Conservation (phyloP, 2,797 vertebrate genomes). For the Thunnus albacares region DNA sequence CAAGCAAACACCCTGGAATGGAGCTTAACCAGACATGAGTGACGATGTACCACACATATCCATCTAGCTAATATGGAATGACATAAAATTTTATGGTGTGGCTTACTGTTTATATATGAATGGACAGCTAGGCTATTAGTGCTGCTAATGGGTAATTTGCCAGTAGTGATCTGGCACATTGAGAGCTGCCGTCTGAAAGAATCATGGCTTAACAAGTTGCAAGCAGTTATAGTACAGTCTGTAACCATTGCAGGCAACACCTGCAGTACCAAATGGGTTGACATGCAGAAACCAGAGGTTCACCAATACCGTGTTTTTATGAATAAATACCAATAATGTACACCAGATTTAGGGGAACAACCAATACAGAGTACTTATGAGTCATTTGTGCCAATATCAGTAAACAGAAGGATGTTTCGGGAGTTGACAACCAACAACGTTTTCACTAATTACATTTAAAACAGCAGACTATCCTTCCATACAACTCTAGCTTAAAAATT, state of each 20-base stretch:
- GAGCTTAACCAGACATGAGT: conserved; percentile 8
- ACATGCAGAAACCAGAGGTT: conserved; percentile 1
- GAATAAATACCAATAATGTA: neutral
- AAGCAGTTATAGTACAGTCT: neutral
- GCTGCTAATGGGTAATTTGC: conserved; percentile 52
- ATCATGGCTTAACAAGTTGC: conserved; percentile 19
- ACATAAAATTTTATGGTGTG: conserved; percentile 55
- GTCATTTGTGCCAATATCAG: neutral
- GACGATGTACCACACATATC: conserved; percentile 32
- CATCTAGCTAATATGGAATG: conserved; percentile 48
- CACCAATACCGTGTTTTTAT: neutral
- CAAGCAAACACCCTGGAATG: neutral
- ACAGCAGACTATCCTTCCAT: too few relatives aligned
- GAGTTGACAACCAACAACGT: neutral
- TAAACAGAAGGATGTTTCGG: neutral
- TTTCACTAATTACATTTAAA: neutral
- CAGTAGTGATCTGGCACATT: conserved; percentile 31
- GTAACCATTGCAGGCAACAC: neutral
- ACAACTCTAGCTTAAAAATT: too few relatives aligned
- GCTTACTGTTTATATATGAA: conserved; percentile 50
- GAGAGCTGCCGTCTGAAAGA: conserved; percentile 27
- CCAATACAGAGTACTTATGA: neutral
- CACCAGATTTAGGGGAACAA: neutral
- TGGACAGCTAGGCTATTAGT: conserved; percentile 45
- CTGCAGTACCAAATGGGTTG: neutral